Conservation (phyloP, 2,113 vertebrate species). For the Mohoua ochrocephala region DNA sequence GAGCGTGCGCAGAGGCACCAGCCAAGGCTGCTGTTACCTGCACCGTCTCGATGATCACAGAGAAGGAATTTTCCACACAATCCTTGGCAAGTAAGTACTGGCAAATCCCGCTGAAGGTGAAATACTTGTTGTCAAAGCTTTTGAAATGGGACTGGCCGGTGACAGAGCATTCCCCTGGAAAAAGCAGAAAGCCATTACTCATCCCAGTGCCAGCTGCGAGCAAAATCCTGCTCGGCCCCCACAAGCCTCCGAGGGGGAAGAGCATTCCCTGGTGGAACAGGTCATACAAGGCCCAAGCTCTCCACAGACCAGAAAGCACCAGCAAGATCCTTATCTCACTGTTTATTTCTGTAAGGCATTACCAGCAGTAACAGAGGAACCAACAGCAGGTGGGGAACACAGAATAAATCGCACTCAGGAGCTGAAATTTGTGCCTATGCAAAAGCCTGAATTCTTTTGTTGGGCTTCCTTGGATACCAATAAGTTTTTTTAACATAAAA, state of each 20-base stretch:
- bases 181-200: background rate
- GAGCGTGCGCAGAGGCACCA: accelerated
- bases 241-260: background rate
- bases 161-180: slow-evolving; percentile 88
- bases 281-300: background rate
- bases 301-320: background rate
- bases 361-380: background rate
- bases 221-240: background rate
- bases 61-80: slow-evolving; percentile 80
- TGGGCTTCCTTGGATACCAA: background rate
- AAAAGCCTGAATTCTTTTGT: background rate
- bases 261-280: background rate
- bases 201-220: accelerated
- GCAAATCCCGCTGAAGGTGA: slow-evolving; percentile 91
- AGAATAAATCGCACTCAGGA: background rate
- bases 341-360: background rate
- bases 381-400: background rate
- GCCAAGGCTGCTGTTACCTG: slow-evolving; percentile 76
- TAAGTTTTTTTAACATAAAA: background rate
- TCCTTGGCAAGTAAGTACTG: slow-evolving; percentile 90
- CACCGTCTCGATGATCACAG: slow-evolving; percentile 86
- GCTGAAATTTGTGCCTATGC: background rate
- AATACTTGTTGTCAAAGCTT: slow-evolving; percentile 92
- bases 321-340: background rate
- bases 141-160: slow-evolving; percentile 96